Evolutionary conservation across 1,140 invertebrate genomes (phyloP).

Genomic region (Agrilus planipennis): DNA sequence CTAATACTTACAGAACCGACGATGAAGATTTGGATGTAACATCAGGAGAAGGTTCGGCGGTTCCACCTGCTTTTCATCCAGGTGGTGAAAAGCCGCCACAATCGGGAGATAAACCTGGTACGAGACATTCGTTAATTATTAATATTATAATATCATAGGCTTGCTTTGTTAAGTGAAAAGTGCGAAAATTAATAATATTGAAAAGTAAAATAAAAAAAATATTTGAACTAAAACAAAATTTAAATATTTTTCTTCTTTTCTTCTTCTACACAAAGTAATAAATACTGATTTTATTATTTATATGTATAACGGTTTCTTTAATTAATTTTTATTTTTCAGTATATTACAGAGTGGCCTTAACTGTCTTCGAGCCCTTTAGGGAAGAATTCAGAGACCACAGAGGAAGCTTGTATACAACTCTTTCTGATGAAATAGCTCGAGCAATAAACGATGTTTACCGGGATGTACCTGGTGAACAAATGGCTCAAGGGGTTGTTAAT

Average conservation of each 20-base stretch:
- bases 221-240: background rate
- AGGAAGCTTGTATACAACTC: constrained; percentile 29
- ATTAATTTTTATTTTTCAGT: constrained; percentile 13
- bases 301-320: background rate
- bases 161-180: background rate
- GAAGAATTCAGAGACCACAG: constrained; percentile 28
- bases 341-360: constrained; percentile 35
- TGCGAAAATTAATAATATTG: background rate
- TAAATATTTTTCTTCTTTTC: too few species aligned
- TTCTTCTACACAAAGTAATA: too few species aligned
- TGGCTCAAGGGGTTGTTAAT: constrained; percentile 33
- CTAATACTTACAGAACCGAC: constrained; percentile 11
- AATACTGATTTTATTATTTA: background rate
- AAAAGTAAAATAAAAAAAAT: background rate
- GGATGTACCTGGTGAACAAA: constrained; percentile 31
- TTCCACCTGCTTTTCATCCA: background rate
- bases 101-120: constrained; percentile 1
- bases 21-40: constrained; percentile 13
- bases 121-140: background rate
- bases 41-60: constrained; percentile 15
- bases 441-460: constrained; percentile 34
- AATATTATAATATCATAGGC: background rate
- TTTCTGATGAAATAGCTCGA: constrained; percentile 28
- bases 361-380: constrained; percentile 32
- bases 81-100: too few species aligned